Percentiles rank a stretch among this genome's conserved stretches.
Evolutionary conservation across 53 echinoderm and acorn worm genomes (phyloP).

Genomic region (Temnopleurus reevesii): DNA sequence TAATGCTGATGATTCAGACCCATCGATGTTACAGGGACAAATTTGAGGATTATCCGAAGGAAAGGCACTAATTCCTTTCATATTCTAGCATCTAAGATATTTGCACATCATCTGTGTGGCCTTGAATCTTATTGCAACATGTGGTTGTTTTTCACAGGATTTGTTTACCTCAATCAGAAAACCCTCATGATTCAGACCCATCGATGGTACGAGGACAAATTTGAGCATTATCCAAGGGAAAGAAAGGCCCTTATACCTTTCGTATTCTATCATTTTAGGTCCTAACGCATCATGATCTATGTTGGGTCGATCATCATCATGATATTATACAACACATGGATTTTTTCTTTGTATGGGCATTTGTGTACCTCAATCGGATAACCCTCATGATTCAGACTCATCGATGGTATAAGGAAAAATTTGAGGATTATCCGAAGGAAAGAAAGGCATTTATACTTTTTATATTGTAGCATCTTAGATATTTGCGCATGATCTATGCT

Average conservation of each 20-base stretch:
- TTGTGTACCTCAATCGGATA: conserved; percentile 78
- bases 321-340: no score
- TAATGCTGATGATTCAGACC: conserved; percentile 59
- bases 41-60: conserved; percentile 83
- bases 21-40: conserved; percentile 80
- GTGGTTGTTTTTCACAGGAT: no score
- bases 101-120: no score
- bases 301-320: no score
- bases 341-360: no score
- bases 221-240: conserved; percentile 79
- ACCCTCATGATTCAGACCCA: conserved; percentile 67
- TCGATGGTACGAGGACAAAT: conserved; percentile 77
- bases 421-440: conserved; percentile 80
- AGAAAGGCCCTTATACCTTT: conserved; percentile 84
- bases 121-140: no score
- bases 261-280: background rate
- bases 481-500: no score
- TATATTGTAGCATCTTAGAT: background rate
- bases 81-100: no score
- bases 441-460: conserved; percentile 81
- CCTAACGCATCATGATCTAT: no score
- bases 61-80: conserved; percentile 73
- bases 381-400: conserved; percentile 67
- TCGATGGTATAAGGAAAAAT: conserved; percentile 77
- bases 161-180: conserved; percentile 78